Evolutionary conservation across 2,888 invertebrate genomes (phyloP).

Genomic region (Caenorhabditis angaria): DNA sequence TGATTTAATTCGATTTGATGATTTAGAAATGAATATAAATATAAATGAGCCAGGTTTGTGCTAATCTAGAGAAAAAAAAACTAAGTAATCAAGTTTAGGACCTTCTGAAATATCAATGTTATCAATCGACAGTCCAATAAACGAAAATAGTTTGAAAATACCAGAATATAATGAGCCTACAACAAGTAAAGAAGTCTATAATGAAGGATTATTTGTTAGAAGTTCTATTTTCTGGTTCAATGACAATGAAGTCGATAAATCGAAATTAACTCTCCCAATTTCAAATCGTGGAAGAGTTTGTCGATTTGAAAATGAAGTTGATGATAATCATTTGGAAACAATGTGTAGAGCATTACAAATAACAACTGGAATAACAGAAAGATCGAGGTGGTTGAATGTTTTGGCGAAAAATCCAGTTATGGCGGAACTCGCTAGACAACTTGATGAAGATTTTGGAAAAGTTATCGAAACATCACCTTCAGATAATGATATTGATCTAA

Average conservation of each 20-base stretch:
- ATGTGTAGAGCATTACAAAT: conserved; percentile 35
- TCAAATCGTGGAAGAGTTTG: conserved; percentile 35
- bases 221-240: conserved; percentile 43
- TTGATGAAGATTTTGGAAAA: conserved; percentile 36
- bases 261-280: conserved; percentile 24
- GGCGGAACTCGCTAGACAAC: conserved; percentile 19
- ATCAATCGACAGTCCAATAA: conserved; percentile 3
- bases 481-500: too few species aligned
- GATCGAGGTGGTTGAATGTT: conserved; percentile 46
- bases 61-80: too few species aligned
- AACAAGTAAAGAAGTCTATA: conserved; percentile 1
- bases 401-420: conserved; percentile 41
- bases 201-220: conserved; percentile 20
- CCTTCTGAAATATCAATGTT: conserved; percentile 20
- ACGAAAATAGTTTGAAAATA: not conserved
- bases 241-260: conserved; percentile 39
- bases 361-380: conserved; percentile 31
- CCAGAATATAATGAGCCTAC: not conserved
- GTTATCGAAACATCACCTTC: too few species aligned
- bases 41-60: conserved; percentile 18
- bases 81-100: too few species aligned
- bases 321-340: conserved; percentile 33
- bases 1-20: conserved; percentile 33
- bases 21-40: conserved; percentile 6
- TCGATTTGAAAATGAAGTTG: conserved; percentile 35